Conservation (phyloP, 1,140 invertebrate genomes). For the Platyura marginata region DNA sequence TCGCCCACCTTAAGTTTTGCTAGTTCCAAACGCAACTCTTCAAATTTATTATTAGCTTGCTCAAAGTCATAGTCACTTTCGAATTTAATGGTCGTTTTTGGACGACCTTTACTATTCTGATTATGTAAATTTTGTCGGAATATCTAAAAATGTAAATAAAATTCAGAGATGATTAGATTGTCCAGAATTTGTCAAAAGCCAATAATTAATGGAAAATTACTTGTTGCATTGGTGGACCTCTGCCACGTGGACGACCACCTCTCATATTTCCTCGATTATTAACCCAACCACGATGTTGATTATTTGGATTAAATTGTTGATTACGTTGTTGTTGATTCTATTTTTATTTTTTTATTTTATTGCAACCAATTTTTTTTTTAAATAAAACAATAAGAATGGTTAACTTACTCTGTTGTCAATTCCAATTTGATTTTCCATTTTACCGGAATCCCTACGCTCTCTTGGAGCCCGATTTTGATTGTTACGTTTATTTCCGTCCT, state of each 20-base stretch:
- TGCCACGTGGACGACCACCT: neutral
- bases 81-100: constrained; percentile 70
- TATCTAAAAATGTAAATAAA: constrained; percentile 10
- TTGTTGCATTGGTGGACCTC: neutral
- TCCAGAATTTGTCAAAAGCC: neutral
- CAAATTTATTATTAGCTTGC: constrained; percentile 89
- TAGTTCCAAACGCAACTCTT: constrained; percentile 73
- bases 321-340: neutral
- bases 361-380: no score
- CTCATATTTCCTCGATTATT: constrained; percentile 17
- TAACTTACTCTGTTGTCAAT: no score
- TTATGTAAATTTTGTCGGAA: constrained; percentile 16
- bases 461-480: constrained; percentile 14
- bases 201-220: neutral
- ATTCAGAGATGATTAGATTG: no score
- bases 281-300: constrained; percentile 15
- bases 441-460: neutral
- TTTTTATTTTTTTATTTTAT: no score
- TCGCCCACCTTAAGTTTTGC: constrained; percentile 64
- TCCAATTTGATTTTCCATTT: no score
- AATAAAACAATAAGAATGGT: no score
- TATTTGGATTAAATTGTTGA: constrained; percentile 4
- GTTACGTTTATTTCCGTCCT: constrained; percentile 4
- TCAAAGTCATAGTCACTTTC: constrained; percentile 97
- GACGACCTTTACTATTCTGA: constrained; percentile 15